Evolutionary conservation across 2,888 invertebrate genomes (phyloP).

Genomic region (Pheosia tremula): DNA sequence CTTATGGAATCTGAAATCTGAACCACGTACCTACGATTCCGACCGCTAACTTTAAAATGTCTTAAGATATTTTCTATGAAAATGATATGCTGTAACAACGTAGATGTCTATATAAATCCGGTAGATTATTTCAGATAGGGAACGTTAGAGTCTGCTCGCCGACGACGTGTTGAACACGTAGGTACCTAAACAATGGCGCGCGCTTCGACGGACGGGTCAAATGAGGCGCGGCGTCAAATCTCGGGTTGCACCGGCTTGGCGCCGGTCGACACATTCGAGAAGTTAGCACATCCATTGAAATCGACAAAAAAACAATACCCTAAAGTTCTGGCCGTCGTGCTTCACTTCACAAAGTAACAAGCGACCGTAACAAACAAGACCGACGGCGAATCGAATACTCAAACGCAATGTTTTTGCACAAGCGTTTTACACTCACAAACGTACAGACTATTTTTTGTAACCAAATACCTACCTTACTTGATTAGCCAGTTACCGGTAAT

Average conservation of each 20-base stretch:
- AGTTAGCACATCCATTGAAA: conserved; percentile 71
- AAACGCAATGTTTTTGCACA: conserved; percentile 17
- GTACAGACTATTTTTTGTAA: conserved; percentile 5
- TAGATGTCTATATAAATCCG: conserved; percentile 39
- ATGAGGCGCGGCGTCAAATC: conserved; percentile 78
- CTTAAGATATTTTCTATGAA: conserved; percentile 14
- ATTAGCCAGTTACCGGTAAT: not conserved
- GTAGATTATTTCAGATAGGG: conserved; percentile 54
- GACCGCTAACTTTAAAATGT: conserved; percentile 9
- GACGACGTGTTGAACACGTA: conserved; percentile 59
- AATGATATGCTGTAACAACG: conserved; percentile 29
- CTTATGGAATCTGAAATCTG: too few species aligned
- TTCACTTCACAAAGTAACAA: conserved; percentile 71
- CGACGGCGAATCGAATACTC: conserved; percentile 49
- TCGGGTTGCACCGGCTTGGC: conserved; percentile 78
- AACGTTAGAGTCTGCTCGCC: conserved; percentile 52
- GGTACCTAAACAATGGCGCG: conserved; percentile 69
- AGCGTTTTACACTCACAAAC: conserved; percentile 11
- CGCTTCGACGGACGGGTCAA: conserved; percentile 71
- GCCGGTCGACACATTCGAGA: conserved; percentile 70
- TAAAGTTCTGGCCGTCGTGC: conserved; percentile 60
- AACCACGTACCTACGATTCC: not conserved
- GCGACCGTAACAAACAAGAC: conserved; percentile 66
- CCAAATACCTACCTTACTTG: not conserved
- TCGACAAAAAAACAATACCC: conserved; percentile 61